Conservation (phyloP, 2,797 vertebrate species). For the Cuculus canorus region DNA sequence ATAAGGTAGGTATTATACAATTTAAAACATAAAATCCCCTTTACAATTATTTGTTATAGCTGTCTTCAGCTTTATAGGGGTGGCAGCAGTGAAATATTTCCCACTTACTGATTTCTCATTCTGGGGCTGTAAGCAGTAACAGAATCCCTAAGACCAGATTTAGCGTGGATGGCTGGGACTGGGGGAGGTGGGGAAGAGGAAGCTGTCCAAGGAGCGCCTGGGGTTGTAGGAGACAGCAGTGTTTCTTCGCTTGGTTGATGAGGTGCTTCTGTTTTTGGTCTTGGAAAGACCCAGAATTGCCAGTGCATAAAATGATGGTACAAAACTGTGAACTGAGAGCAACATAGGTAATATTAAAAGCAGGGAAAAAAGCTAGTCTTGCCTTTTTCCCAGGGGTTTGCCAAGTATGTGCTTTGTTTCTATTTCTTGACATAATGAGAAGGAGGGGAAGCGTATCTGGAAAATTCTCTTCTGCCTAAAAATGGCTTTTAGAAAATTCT, state of each 20-base stretch:
- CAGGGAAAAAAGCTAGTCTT: background rate
- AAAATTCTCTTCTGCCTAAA: background rate
- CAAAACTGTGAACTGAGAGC: background rate
- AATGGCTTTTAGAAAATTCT: background rate
- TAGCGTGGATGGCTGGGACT: background rate
- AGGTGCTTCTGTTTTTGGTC: background rate
- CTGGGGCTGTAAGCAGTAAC: background rate
- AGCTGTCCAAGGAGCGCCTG: background rate
- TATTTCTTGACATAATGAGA: background rate
- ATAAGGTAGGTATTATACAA: constrained; percentile 72
- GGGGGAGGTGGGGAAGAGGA: background rate
- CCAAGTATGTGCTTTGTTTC: background rate
- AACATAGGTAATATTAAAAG: background rate
- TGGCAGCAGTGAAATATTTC: constrained; percentile 14
- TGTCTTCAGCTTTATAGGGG: constrained; percentile 20
- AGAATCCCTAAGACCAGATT: background rate
- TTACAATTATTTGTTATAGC: constrained; percentile 66
- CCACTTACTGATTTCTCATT: background rate
- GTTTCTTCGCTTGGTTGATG: background rate
- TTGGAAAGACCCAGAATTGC: background rate
- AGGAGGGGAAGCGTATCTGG: background rate
- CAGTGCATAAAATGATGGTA: background rate
- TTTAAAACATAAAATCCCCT: constrained; percentile 67
- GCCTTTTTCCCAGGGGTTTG: background rate
- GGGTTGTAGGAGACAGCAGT: background rate